Conservation (phyloP, 2,888 invertebrate species). For the Bombylius major region DNA sequence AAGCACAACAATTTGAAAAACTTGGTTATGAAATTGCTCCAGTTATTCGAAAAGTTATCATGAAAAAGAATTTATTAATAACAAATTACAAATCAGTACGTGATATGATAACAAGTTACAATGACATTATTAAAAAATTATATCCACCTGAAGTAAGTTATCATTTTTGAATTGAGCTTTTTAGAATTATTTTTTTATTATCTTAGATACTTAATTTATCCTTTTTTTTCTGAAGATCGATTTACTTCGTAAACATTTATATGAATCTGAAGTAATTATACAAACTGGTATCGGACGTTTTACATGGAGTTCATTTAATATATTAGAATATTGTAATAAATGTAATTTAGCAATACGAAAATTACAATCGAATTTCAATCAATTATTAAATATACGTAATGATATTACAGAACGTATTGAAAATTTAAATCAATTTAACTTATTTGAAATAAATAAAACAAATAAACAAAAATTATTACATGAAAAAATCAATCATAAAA, state of each 20-base stretch:
- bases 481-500: not conserved
- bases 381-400: slow-evolving; percentile 54
- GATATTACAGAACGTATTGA: slow-evolving; percentile 47
- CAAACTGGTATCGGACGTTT: slow-evolving; percentile 71
- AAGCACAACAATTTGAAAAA: slow-evolving; percentile 62
- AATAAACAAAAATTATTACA: not conserved
- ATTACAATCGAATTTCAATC: slow-evolving; percentile 51
- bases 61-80: slow-evolving; percentile 41
- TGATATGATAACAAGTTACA: slow-evolving; percentile 50
- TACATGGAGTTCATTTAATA: slow-evolving; percentile 77
- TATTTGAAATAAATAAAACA: slow-evolving; percentile 30
- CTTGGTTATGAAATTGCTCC: slow-evolving; percentile 47
- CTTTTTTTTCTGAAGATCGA: not conserved
- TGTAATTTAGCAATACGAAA: slow-evolving; percentile 46
- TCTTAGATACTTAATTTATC: too few species aligned
- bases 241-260: slow-evolving; percentile 53
- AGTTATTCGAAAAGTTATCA: slow-evolving; percentile 40
- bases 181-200: not conserved
- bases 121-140: slow-evolving; percentile 48
- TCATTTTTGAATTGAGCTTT: not conserved
- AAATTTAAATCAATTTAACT: slow-evolving; percentile 43
- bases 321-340: slow-evolving; percentile 54
- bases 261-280: slow-evolving; percentile 59
- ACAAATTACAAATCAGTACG: slow-evolving; percentile 50
- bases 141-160: slow-evolving; percentile 52